A percentile compares a stretch with the other conserved stretches of the same genome.
phyloP scores from a whole-genome alignment of 2,888 invertebrate genomes.

The Aphidoletes aphidimyza region DNA sequence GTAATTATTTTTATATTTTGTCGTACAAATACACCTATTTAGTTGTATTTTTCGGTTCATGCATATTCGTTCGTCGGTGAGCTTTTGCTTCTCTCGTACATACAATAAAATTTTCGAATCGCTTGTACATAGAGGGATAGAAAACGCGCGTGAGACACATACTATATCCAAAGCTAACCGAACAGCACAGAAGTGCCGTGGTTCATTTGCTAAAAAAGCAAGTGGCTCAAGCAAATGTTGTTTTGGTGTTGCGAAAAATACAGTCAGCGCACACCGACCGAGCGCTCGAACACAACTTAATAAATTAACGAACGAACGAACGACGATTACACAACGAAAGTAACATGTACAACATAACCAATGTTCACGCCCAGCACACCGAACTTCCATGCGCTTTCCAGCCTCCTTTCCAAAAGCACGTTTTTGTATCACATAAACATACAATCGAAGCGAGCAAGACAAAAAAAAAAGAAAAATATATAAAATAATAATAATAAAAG shows the following conservation, averaged over 20 bases:
- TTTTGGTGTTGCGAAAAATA: slow-evolving; percentile 37
- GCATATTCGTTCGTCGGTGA: not conserved
- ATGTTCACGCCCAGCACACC: slow-evolving; percentile 27
- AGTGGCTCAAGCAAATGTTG: slow-evolving; percentile 8
- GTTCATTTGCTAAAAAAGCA: slow-evolving; percentile 51
- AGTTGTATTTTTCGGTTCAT: not conserved
- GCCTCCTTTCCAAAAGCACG: slow-evolving; percentile 49
- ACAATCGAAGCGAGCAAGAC: not conserved
- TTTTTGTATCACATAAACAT: slow-evolving; percentile 49
- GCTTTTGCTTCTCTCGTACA: not conserved
- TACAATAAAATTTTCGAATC: not conserved
- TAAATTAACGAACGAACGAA: slow-evolving; percentile 48
- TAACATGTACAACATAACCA: not conserved
- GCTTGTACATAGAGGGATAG: not conserved
- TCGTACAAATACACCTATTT: slow-evolving; percentile 37
- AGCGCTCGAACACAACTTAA: slow-evolving; percentile 45
- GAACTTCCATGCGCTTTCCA: slow-evolving; percentile 51
- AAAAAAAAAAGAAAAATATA: not conserved
- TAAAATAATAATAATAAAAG: slow-evolving; percentile 48
- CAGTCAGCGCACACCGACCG: slow-evolving; percentile 1
- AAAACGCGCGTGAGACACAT: not conserved
- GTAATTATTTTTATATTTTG: slow-evolving; percentile 46
- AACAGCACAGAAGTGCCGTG: not conserved
- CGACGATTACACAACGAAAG: slow-evolving; percentile 39
- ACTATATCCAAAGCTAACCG: not conserved